These are phyloP conservation scores for Emberiza fucata DNA, from an alignment of 2,113 vertebrate species.

Conservation along the genomic window DNA sequence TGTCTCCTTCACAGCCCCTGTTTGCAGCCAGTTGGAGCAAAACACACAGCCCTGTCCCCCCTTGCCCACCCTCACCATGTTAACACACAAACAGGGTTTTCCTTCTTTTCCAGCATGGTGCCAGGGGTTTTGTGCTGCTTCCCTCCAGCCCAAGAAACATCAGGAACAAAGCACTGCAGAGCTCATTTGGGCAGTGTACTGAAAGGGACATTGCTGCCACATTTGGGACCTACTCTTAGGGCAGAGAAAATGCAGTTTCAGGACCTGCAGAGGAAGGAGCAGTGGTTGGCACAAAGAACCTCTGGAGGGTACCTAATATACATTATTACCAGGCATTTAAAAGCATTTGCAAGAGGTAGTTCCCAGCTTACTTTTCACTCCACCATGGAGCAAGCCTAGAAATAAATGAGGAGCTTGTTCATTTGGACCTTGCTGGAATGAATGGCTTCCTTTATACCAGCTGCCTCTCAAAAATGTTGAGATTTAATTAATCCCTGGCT, in stretches of 20 bases:
- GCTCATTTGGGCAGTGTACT: not conserved
- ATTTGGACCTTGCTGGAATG: not conserved
- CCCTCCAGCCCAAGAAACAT: rapidly evolving
- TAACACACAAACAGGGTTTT: not conserved
- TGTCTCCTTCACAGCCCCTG: not conserved
- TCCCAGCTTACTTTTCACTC: not conserved
- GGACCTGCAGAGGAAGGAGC: not conserved
- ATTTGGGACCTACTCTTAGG: not conserved
- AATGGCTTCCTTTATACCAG: conserved; percentile 8
- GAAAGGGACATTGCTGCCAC: not conserved
- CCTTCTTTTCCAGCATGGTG: not conserved
- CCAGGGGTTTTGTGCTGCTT: not conserved
- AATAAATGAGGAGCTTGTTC: not conserved
- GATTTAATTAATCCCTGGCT: conserved; percentile 44
- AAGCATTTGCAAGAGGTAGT: not conserved
- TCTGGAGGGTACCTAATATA: not conserved
- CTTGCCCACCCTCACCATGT: not conserved
- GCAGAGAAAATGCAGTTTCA: not conserved
- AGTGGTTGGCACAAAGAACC: not conserved
- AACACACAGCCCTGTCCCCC: rapidly evolving
- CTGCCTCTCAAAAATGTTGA: not conserved
- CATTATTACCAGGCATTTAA: not conserved
- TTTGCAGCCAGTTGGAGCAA: not conserved
- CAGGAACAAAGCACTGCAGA: not conserved
- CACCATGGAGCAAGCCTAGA: not conserved